Evolutionary conservation across 2,113 vertebrate species (phyloP).

Genomic region (Sebastes fasciatus): DNA sequence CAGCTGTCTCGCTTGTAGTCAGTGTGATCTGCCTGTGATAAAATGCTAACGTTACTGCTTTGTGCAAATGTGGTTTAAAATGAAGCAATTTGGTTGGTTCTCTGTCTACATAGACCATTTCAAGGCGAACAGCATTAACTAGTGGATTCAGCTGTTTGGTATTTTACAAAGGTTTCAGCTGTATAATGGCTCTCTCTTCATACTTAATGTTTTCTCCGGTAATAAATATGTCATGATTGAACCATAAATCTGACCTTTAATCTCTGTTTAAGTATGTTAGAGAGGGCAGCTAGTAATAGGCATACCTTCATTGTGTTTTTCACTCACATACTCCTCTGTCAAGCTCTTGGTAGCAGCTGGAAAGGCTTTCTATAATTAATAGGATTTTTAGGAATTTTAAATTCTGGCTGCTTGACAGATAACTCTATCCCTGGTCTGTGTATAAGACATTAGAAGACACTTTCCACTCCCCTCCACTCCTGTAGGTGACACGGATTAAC

Average conservation of each 20-base stretch:
- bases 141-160: not conserved
- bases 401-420: not conserved
- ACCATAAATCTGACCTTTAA: not conserved
- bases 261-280: not conserved
- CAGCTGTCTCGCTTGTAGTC: not conserved
- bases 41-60: not conserved
- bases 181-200: no score
- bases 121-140: fast-evolving
- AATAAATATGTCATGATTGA: not conserved
- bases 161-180: slow-evolving; percentile 8
- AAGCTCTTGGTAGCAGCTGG: not conserved
- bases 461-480: not conserved
- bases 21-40: not conserved
- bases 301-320: not conserved
- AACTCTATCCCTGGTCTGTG: not conserved
- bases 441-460: not conserved
- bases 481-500: not conserved
- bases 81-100: not conserved
- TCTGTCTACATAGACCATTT: not conserved
- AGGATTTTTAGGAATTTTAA: not conserved
- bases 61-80: not conserved
- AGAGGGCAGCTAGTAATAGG: not conserved
- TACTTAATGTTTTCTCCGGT: no score
- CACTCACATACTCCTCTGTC: not conserved
- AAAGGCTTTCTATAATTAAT: not conserved